These are phyloP conservation scores for Artemia franciscana DNA, from an alignment of 1,140 invertebrate genomes.

Conservation along the genomic window DNA sequence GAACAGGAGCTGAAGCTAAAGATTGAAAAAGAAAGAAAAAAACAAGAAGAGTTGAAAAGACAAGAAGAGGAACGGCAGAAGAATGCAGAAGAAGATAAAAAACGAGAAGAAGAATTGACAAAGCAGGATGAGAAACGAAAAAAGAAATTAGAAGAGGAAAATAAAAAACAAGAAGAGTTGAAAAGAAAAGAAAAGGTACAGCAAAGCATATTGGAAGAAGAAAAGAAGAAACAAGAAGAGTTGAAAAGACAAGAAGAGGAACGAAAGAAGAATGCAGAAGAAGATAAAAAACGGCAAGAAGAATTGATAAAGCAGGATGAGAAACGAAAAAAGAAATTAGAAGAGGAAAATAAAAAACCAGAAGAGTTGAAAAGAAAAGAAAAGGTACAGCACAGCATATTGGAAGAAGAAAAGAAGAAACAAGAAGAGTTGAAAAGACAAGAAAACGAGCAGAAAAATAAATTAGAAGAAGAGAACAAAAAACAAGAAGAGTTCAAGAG, in stretches of 20 bases:
- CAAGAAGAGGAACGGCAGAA: slow-evolving; percentile 5
- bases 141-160: slow-evolving; percentile 11
- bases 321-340: slow-evolving; percentile 12
- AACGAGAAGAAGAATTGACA: slow-evolving; percentile 6
- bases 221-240: slow-evolving; percentile 7
- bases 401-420: slow-evolving; percentile 11
- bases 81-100: slow-evolving; percentile 6
- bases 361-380: slow-evolving; percentile 3
- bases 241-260: slow-evolving; percentile 8
- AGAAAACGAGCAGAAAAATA: slow-evolving; percentile 12
- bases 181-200: slow-evolving; percentile 9
- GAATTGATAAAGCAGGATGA: slow-evolving; percentile 8
- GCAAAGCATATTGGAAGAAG: slow-evolving; percentile 8
- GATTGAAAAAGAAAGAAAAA: not conserved
- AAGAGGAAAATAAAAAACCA: slow-evolving; percentile 10
- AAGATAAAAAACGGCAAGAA: slow-evolving; percentile 10
- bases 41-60: not conserved
- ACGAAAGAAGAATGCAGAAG: slow-evolving; percentile 11
- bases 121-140: slow-evolving; percentile 9
- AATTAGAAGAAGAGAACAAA: slow-evolving; percentile 12
- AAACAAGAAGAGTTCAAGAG: slow-evolving; percentile 11
- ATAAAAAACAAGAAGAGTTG: slow-evolving; percentile 8
- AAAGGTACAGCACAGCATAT: slow-evolving; percentile 9
- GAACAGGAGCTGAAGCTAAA: slow-evolving; percentile 3
- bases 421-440: slow-evolving; percentile 12